Conservation (phyloP, 2,113 vertebrate species). For the Aptenodytes forsteri region DNA sequence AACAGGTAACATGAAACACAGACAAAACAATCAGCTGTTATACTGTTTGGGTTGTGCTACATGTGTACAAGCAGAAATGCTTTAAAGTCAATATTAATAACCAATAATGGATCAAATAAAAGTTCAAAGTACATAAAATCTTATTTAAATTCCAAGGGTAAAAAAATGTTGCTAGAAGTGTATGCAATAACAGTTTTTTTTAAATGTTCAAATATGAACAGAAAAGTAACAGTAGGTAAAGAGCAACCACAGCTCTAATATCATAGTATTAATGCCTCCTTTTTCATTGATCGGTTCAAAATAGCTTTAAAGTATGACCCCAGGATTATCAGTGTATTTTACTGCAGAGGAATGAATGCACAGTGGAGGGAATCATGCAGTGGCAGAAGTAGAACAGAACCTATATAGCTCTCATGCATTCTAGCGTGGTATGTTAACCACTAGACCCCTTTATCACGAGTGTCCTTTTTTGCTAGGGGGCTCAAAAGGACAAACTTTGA, state of each 20-base stretch:
- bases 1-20: not conserved
- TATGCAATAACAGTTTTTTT: not conserved
- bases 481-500: not conserved
- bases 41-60: not conserved
- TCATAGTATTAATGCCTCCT: not conserved
- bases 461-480: not conserved
- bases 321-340: not conserved
- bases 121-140: not conserved
- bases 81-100: constrained; percentile 37
- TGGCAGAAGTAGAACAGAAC: not conserved
- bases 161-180: not conserved
- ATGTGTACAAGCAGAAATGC: not conserved
- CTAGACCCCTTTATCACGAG: not conserved
- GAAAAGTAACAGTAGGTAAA: not conserved
- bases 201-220: not conserved
- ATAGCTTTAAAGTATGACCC: not conserved
- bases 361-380: not conserved
- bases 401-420: not conserved
- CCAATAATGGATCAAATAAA: not conserved
- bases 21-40: not conserved
- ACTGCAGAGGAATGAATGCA: not conserved
- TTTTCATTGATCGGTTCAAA: not conserved
- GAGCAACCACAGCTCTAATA: not conserved
- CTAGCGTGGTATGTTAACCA: not conserved
- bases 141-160: constrained; percentile 13